phyloP scores from a whole-genome alignment of 2,113 vertebrate species.

The Electrona antarctica region DNA sequence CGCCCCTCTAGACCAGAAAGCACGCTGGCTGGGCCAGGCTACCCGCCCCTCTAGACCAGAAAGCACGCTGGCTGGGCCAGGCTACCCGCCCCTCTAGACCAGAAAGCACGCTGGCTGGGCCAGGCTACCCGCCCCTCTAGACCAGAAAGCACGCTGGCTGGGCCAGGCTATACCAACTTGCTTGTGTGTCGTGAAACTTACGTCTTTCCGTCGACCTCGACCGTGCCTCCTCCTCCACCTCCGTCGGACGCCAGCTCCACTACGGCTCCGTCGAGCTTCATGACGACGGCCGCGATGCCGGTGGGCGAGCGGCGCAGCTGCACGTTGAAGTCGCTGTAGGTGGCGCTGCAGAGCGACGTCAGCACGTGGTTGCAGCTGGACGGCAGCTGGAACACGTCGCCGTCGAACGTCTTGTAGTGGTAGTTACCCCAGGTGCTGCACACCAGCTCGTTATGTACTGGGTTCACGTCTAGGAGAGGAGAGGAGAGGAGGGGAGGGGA shows the following conservation, averaged over 20 bases:
- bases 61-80: too few species aligned
- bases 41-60: too few species aligned
- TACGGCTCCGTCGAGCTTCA: conserved; percentile 82
- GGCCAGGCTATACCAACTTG: too few species aligned
- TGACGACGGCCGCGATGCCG: conserved; percentile 65
- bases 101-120: too few species aligned
- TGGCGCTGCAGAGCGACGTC: conserved; percentile 77
- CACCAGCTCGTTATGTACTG: conserved; percentile 80
- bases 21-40: too few species aligned
- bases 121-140: too few species aligned
- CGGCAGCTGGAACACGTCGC: conserved; percentile 84
- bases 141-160: too few species aligned
- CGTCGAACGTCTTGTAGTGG: conserved; percentile 92
- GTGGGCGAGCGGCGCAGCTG: conserved; percentile 77
- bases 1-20: too few species aligned
- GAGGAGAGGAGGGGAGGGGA: too few species aligned
- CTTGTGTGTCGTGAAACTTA: conserved; percentile 64
- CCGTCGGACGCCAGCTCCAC: conserved; percentile 72
- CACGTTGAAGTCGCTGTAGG: conserved; percentile 86
- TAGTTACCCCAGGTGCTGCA: conserved; percentile 92
- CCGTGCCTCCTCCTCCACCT: conserved; percentile 1
- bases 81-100: too few species aligned
- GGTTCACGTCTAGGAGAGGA: conserved; percentile 69
- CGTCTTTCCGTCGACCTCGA: conserved; percentile 70
- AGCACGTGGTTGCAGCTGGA: conserved; percentile 88